Evolutionary conservation across 2,113 vertebrate species (phyloP).

Genomic region (Corythaixoides concolor): DNA sequence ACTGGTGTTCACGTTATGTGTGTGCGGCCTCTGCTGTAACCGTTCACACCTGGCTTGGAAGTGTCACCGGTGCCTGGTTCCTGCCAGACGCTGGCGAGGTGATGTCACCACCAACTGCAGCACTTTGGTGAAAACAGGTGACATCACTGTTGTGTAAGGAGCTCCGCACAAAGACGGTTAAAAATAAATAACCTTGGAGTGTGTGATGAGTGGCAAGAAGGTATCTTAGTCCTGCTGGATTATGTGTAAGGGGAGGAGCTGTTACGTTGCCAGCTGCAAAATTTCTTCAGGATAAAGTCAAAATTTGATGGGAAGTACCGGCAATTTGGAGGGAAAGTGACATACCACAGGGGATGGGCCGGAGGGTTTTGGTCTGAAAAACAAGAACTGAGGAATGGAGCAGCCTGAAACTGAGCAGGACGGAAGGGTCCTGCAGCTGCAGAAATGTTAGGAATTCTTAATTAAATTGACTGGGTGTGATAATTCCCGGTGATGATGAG

Average conservation of each 20-base stretch:
- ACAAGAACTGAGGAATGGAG: rapidly evolving
- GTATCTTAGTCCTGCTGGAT: not conserved
- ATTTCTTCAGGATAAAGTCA: not conserved
- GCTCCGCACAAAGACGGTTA: not conserved
- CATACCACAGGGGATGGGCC: rapidly evolving
- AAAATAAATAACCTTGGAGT: not conserved
- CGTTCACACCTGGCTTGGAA: not conserved
- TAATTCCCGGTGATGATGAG: rapidly evolving
- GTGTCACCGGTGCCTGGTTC: not conserved
- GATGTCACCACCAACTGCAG: not conserved
- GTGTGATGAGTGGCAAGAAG: not conserved
- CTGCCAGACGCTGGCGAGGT: not conserved
- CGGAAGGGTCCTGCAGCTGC: not conserved
- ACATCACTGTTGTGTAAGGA: not conserved
- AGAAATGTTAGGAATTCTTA: not conserved
- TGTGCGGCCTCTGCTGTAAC: not conserved
- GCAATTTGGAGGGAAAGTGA: not conserved
- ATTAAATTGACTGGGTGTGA: not conserved
- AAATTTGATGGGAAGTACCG: not conserved
- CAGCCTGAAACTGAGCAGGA: not conserved
- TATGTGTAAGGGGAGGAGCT: not conserved
- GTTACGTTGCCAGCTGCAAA: not conserved
- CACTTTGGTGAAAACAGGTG: not conserved
- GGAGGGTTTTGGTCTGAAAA: not conserved
- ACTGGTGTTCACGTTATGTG: rapidly evolving